Base-by-base conservation (phyloP, 2,113 vertebrate species). In the Sander vitreus region DNA sequence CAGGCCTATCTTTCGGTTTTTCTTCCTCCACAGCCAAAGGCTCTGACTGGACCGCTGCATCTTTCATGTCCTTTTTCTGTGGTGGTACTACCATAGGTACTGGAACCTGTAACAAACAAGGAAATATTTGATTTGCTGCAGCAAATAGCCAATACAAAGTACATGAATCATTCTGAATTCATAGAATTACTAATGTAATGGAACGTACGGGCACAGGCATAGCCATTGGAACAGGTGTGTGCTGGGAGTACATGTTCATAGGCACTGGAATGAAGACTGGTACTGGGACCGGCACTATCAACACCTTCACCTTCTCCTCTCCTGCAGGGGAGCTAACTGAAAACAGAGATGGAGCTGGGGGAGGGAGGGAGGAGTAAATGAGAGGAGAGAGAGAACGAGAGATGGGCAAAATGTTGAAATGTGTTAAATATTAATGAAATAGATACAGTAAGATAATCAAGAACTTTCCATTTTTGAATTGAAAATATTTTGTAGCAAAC, bases 211-310 rank as follows among this genome's bases (percentile, higher is more conserved):
- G 97, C 76, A 99, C 33, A 65, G 97, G 97, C 85, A 99, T 74
- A 18, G 96, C 95, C 86, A 99, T 75, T 0, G 97, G 96, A 83
- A 98, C 94, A 45, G 98, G 98, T 6, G 96, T 96, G 93, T 96
- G 96, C 90, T 99, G 98, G 55, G 96, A 96, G 92, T 97, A 99
- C 92, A 99, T 95, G 92, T 97, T 97, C 95, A 99, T 93, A 78
- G 98, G 98, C 85, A 99, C 94, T 84, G 98, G 98, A 71, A 99
- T 95, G 90, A 97, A 99, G 85, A 99, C 94, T 4, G 98, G 98
- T 8, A 99, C 96, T 23, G 97, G 97, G 79, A 99, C 90, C 27
- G 98, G 97, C 57, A 99, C 95, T 88, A 98, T 93, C 51, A 98
- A 2, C 82, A 97, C 84, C 76, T 94, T 96, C 70, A 97, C 96